Base-by-base conservation (phyloP, 2,113 vertebrate species). In the Chauna torquata region DNA sequence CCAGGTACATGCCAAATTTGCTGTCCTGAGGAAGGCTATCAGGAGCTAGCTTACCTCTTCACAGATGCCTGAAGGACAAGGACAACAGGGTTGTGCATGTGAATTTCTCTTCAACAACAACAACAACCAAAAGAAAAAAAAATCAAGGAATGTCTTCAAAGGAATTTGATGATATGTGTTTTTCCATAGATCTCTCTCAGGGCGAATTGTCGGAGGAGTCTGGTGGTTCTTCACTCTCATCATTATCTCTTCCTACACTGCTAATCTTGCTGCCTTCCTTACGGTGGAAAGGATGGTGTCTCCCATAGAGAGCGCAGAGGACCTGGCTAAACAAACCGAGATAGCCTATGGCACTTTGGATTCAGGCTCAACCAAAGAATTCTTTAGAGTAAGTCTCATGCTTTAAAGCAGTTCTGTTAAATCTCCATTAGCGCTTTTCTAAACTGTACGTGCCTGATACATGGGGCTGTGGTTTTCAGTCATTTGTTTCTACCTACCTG, bases 201-300 rank as follows among this genome's bases (percentile, higher is more conserved):
- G 99, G 90, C 98, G 99, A 96, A 99, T 99, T 95, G 99, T 99
- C 2, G 99, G 99, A 97, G 99, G 99, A 66, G 99, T 99, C 97
- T 99, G 99, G 99, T 99, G 99, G 99, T 99, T 99, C 98, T 99
- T 99, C 98, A 99, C 99, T 95, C 99, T 99, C 98, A 99, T 99
- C 98, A 99, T 99, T 97, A 99, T 99, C 98, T 99, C 99, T 86
- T 99, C 99, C 98, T 99, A 99, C 98, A 99, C 99, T 96, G 99
- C 99, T 98, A 99, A 99, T 98, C 98, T 99, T 57, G 99, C 99
- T 98, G 99, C 99, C 98, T 99, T 99, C 98, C 98, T 99, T 79
- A 99, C 99, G 49, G 99, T 99, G 96, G 99, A 99, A 96, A 99
- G 99, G 97, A 99, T 99, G 99, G 99, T 99, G 83, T 99, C 99